Conservation (phyloP, 1,140 invertebrate species). For the Brachionus koreanus region DNA sequence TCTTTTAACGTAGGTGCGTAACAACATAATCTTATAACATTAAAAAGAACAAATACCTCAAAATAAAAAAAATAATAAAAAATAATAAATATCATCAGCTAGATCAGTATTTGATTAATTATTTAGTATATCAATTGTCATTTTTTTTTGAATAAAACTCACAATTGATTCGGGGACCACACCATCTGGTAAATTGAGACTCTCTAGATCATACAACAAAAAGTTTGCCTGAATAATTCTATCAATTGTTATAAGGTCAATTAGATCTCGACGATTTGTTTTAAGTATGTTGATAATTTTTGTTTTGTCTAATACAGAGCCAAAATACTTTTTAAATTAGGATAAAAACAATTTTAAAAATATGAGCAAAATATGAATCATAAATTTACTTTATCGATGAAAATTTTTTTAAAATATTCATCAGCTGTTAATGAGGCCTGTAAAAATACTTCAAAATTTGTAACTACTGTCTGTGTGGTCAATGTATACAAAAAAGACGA, state of each 20-base stretch:
- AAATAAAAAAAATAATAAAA: too few relatives aligned
- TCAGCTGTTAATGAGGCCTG: background rate
- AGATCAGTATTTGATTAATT: too few relatives aligned
- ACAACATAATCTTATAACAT: too few relatives aligned
- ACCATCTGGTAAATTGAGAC: background rate
- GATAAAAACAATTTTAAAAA: background rate
- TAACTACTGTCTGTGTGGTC: background rate
- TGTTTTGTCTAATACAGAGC: background rate
- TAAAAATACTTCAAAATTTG: background rate
- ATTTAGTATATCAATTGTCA: too few relatives aligned
- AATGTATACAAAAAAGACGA: background rate
- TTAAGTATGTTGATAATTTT: background rate
- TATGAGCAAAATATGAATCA: background rate
- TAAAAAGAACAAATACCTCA: too few relatives aligned
- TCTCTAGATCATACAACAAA: background rate
- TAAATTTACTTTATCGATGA: background rate
- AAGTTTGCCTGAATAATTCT: background rate
- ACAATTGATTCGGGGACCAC: background rate
- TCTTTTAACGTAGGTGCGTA: too few relatives aligned
- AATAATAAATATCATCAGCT: too few relatives aligned
- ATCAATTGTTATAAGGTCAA: background rate
- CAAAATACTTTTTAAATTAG: background rate
- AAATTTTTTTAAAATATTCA: background rate
- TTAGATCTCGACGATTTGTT: background rate
- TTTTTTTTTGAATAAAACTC: too few relatives aligned